A percentile compares a stretch with the other conserved stretches of the same genome.
Evolutionary conservation across 2,797 vertebrate genomes (phyloP).

Genomic region (Eospalax fontanierii): DNA sequence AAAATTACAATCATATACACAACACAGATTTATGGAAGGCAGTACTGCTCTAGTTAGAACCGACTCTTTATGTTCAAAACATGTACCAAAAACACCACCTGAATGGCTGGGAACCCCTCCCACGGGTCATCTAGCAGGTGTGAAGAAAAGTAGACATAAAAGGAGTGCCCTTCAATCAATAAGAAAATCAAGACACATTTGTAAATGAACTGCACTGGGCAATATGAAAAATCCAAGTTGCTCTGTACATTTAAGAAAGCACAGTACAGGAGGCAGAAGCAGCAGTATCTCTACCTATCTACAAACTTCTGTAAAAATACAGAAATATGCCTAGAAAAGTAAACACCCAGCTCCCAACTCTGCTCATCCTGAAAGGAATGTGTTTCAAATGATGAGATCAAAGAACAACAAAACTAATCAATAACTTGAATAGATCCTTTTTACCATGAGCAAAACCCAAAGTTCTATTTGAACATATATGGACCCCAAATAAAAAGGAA

Average conservation of each 20-base stretch:
- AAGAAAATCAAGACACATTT: neutral
- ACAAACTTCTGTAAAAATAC: neutral
- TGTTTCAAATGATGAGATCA: neutral
- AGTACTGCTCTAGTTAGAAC: neutral
- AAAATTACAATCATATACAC: constrained; percentile 55
- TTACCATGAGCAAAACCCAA: neutral
- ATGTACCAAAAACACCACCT: neutral
- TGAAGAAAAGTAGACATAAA: neutral
- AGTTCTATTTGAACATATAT: neutral
- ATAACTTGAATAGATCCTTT: neutral
- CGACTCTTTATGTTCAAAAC: neutral
- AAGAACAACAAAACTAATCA: neutral
- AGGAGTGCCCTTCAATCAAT: neutral
- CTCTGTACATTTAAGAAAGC: neutral
- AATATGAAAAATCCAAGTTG: neutral
- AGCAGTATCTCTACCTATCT: neutral
- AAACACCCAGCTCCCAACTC: neutral
- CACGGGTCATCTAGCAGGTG: neutral
- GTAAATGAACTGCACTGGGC: neutral
- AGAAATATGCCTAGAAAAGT: neutral
- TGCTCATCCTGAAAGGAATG: neutral
- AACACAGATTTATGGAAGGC: constrained; percentile 48
- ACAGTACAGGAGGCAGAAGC: neutral
- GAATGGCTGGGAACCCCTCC: neutral
- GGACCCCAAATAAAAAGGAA: neutral